Evolutionary conservation across 2,888 invertebrate genomes (phyloP), one percentile per base, ranked within the genome.

Genomic region (Agonopterix alstromeriana): DNA sequence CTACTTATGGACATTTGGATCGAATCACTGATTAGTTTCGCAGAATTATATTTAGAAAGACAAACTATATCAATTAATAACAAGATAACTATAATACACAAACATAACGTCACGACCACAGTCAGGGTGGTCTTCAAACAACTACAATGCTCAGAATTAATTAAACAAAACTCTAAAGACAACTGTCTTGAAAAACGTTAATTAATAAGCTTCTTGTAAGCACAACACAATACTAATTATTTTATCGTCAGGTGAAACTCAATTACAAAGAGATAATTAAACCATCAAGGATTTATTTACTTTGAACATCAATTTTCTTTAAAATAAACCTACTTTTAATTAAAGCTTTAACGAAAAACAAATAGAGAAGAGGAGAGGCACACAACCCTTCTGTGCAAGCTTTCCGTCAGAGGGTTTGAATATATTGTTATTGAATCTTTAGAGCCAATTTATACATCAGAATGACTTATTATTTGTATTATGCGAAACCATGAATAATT

Each of bases 301-400:
- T 82, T 82, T 82, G 78, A 83, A 79, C 80, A 83, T 83, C 77
- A 85, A 82, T 85, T 84, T 84, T 82, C 82, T 84, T 84, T 80
- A 82, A 84, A 84, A 84, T 82, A 84, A 82, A 82, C 82, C 75
- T 82, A 80, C 81, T 83, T 84, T 85, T 84, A 86, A 85, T 86
- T 85, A 86, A 86, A 82, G 82, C 84, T 81, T 78, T 82, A 83
- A 84, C 82, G 80, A 79, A 84, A 86, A 82, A 83, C 82, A 85
- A 86, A 86, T 82, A 86, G 66, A 82, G 72, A 67, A 71, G 70
- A 71, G 64, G 62, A 64, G 72, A 65, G 66, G 66, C 67, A 67
- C 54, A 60, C 72, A 85, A 84, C 82, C 84, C 84, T 82, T 80
- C 70, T 62, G 70, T 61, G 62, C 64, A 65, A 65, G 67, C 65